Evolutionary conservation across 1,140 invertebrate species (phyloP), one percentile per base, ranked within the genome.

Genomic region (Epicauta chinensis): DNA sequence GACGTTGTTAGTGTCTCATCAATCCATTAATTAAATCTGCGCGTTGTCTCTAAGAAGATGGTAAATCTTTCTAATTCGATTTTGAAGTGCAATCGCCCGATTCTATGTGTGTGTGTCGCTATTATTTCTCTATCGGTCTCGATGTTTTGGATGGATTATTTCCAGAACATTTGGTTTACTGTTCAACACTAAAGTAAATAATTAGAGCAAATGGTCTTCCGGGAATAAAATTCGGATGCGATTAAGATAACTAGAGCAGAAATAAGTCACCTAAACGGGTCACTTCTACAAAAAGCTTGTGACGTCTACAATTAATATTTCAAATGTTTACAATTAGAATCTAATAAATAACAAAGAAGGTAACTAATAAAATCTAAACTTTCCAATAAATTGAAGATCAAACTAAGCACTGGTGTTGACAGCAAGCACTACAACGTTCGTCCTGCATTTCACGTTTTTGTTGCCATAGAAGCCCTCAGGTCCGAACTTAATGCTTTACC

Each of bases 301-400:
- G 23, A 3, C 7, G 23, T 23, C n/a, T n/a, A n/a, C n/a, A n/a
- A n/a, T n/a, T n/a, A n/a, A n/a, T n/a, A n/a, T n/a, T n/a, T n/a
- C n/a, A n/a, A n/a, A n/a, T n/a, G n/a, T n/a, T n/a, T n/a, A n/a
- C n/a, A n/a, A 23, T 23, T 23, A 23, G 23, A 23, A 23, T 23
- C 4, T 3, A 7, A 23, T 23, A 23, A 23, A 23, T 23, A 23
- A 23, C 23, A 23, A 23, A 23, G 4, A 23, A 23, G 23, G 23
- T 23, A 23, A 39, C 55, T 58, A 58, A 61, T 61, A 61, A 61
- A 61, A 61, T 58, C 56, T 36, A 29, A 23, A 51, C 48, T 53
- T 61, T 61, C 56, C 52, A 39, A 32, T 61, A 58, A 55, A 61
- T 61, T 61, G 56, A 50, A 55, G 46, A 61, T 60, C 55, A 55